Percentiles rank a stretch among this genome's conserved stretches.
phyloP scores from a whole-genome alignment of 2,888 invertebrate species.

The Sinohyriopsis cumingii region DNA sequence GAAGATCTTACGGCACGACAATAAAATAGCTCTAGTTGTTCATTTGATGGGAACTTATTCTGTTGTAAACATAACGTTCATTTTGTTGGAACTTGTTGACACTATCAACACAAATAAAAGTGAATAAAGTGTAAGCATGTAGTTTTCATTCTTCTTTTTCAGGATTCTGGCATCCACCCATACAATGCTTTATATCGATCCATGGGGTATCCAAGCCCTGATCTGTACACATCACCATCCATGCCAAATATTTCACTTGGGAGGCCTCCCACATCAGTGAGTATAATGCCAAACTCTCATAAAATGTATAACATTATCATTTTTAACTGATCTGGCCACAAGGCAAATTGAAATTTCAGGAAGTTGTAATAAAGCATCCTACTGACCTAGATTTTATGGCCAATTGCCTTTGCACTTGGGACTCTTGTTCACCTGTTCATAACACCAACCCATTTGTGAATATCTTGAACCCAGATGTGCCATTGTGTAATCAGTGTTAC shows the following conservation, averaged over 20 bases:
- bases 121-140: not conserved
- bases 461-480: no score
- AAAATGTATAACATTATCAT: no score
- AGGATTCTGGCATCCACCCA: conserved; percentile 51
- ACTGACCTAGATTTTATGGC: no score
- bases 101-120: not conserved
- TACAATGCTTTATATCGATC: conserved; percentile 54
- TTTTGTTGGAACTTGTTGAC: not conserved
- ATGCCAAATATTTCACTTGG: conserved; percentile 97
- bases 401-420: no score
- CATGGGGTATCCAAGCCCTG: conserved; percentile 56
- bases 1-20: no score
- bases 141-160: conserved; percentile 21
- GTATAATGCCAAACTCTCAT: conserved; percentile 38
- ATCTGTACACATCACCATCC: conserved; percentile 93
- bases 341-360: not conserved
- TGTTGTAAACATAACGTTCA: not conserved
- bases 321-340: not conserved
- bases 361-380: no score
- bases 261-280: conserved; percentile 77
- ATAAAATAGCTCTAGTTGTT: no score
- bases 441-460: no score
- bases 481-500: no score
- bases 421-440: no score
- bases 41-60: no score